These are phyloP conservation scores for Myopa testacea DNA, from an alignment of 2,888 invertebrate genomes.

Conservation along the genomic window DNA sequence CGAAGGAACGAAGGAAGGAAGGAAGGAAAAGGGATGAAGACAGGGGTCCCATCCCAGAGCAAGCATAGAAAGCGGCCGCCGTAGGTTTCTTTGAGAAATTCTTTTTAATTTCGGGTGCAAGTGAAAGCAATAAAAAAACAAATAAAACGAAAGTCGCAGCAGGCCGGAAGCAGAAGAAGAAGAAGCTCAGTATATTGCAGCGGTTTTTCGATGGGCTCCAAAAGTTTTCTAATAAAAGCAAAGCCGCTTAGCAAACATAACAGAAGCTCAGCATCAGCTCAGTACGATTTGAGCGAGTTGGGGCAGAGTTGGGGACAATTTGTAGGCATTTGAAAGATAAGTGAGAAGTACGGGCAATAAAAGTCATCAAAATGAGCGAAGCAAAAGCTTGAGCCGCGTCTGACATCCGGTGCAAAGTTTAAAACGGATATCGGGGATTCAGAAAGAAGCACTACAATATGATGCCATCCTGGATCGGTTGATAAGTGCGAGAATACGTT, in stretches of 20 bases:
- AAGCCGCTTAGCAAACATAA: constrained; percentile 1
- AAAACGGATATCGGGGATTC: no score
- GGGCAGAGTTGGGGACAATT: not conserved
- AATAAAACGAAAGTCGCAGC: constrained; percentile 4
- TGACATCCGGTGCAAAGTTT: no score
- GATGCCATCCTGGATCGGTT: no score
- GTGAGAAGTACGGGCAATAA: no score
- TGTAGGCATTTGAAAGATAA: no score
- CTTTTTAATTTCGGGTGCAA: constrained; percentile 20
- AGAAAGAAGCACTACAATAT: no score
- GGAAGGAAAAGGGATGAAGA: no score
- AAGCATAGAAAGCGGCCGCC: no score
- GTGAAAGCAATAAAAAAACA: constrained; percentile 12
- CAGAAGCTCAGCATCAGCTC: not conserved
- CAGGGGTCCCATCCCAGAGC: no score
- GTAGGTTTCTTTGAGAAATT: not conserved
- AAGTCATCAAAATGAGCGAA: no score
- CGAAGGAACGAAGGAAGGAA: no score
- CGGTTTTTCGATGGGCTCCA: constrained; percentile 7
- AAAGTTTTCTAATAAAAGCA: constrained; percentile 32
- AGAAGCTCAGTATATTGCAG: not conserved
- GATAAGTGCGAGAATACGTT: no score
- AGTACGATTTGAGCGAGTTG: not conserved
- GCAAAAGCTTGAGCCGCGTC: not conserved
- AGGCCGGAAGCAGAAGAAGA: constrained; percentile 10